Conservation (phyloP, 2,888 invertebrate genomes). For the Drosophila parthenogenetica region DNA sequence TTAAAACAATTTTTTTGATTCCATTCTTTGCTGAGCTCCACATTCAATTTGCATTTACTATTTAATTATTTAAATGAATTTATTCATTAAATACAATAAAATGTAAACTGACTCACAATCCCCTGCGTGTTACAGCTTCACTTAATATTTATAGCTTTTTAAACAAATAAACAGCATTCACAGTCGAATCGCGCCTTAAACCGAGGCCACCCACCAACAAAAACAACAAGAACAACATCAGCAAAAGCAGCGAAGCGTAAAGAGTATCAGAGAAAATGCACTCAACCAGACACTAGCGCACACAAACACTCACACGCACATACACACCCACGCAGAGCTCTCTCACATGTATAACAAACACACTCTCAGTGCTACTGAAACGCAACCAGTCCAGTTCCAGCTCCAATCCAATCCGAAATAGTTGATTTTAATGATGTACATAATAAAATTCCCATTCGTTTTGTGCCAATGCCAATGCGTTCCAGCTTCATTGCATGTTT, state of each 20-base stretch:
- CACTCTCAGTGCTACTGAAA: constrained; percentile 32
- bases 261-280: constrained; percentile 65
- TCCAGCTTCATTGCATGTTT: constrained; percentile 70
- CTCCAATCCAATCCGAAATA: constrained; percentile 83
- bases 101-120: constrained; percentile 37
- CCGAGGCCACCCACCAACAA: constrained; percentile 59
- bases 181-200: constrained; percentile 53
- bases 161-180: constrained; percentile 83
- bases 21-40: background rate
- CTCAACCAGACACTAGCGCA: constrained; percentile 58
- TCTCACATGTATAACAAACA: constrained; percentile 23
- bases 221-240: constrained; percentile 29
- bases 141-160: constrained; percentile 84
- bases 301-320: constrained; percentile 17
- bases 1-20: background rate
- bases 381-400: constrained; percentile 64
- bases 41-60: constrained; percentile 31
- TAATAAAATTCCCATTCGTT: constrained; percentile 85
- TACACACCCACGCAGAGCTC: constrained; percentile 14
- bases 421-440: constrained; percentile 85
- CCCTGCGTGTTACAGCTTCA: constrained; percentile 57
- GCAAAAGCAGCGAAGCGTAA: background rate
- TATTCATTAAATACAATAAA: constrained; percentile 22
- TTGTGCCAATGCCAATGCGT: constrained; percentile 83
- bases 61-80: constrained; percentile 71